Percentiles rank a stretch among this genome's conserved stretches.
Conservation (phyloP, 2,888 invertebrate species). For the Macaria notata region DNA sequence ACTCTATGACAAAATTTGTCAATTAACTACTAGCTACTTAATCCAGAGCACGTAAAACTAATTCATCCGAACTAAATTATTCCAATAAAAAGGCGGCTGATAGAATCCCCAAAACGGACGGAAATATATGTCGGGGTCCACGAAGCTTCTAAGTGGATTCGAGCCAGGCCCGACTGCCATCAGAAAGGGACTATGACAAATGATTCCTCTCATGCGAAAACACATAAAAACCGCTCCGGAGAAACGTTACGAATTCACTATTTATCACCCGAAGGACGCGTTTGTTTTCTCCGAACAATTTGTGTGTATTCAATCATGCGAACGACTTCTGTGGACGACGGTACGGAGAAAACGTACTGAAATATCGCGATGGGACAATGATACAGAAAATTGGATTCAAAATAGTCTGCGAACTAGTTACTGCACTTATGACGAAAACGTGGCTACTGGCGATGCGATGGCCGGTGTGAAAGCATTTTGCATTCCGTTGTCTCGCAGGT, state of each 20-base stretch:
- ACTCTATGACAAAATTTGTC: too few species aligned
- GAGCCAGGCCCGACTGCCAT: constrained; percentile 26
- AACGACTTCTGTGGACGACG: constrained; percentile 17
- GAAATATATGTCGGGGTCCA: constrained; percentile 24
- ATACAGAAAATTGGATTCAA: constrained; percentile 4
- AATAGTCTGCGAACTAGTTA: background rate
- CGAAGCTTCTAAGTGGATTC: constrained; percentile 33
- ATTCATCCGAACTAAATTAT: constrained; percentile 18
- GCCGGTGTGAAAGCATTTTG: constrained; percentile 3
- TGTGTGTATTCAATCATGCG: constrained; percentile 28
- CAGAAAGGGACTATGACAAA: constrained; percentile 49
- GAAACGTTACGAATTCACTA: constrained; percentile 37
- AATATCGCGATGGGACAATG: constrained; percentile 7
- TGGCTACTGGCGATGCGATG: background rate
- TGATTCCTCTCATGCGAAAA: constrained; percentile 43
- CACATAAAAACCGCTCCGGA: constrained; percentile 42
- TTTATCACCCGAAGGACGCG: constrained; percentile 39
- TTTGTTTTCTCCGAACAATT: constrained; percentile 32
- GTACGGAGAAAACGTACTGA: constrained; percentile 19
- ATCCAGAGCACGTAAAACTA: background rate
- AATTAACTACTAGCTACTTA: too few species aligned
- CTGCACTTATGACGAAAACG: background rate
- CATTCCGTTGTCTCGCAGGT: background rate
- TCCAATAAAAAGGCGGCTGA: constrained; percentile 14
- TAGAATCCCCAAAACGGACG: constrained; percentile 21